These are phyloP conservation scores for Sinohyriopsis cumingii DNA, from an alignment of 2,888 invertebrate genomes.

Conservation along the genomic window DNA sequence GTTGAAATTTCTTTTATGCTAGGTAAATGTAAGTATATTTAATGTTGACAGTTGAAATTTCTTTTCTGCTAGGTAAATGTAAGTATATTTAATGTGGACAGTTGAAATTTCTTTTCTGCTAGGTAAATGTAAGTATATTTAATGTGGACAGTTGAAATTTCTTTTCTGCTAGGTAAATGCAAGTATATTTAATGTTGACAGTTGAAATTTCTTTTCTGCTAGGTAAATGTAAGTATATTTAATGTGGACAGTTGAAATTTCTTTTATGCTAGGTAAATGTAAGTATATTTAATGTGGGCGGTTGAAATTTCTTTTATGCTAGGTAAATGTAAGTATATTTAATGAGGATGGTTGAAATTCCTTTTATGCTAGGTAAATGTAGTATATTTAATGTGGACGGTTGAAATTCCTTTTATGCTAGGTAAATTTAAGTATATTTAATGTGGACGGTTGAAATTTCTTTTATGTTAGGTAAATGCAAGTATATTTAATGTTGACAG, in stretches of 20 bases:
- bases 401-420: background rate
- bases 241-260: background rate
- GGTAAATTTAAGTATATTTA: slow-evolving; percentile 65
- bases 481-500: slow-evolving; percentile 18
- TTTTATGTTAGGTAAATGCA: slow-evolving; percentile 61
- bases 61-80: slow-evolving; percentile 60
- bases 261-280: slow-evolving; percentile 60
- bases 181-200: slow-evolving; percentile 22
- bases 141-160: background rate
- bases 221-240: slow-evolving; percentile 65
- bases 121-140: slow-evolving; percentile 65
- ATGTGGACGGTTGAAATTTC: background rate
- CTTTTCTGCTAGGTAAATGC: slow-evolving; percentile 59
- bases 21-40: slow-evolving; percentile 65
- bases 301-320: background rate
- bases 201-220: background rate
- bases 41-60: background rate
- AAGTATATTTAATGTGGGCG: slow-evolving; percentile 22
- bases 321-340: slow-evolving; percentile 65
- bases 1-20: background rate
- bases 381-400: slow-evolving; percentile 18
- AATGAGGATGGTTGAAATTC: background rate
- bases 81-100: slow-evolving; percentile 23
- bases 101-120: background rate
- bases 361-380: background rate